phyloP scores from a whole-genome alignment of 2,113 vertebrate species.

The Poeciliopsis occidentalis region DNA sequence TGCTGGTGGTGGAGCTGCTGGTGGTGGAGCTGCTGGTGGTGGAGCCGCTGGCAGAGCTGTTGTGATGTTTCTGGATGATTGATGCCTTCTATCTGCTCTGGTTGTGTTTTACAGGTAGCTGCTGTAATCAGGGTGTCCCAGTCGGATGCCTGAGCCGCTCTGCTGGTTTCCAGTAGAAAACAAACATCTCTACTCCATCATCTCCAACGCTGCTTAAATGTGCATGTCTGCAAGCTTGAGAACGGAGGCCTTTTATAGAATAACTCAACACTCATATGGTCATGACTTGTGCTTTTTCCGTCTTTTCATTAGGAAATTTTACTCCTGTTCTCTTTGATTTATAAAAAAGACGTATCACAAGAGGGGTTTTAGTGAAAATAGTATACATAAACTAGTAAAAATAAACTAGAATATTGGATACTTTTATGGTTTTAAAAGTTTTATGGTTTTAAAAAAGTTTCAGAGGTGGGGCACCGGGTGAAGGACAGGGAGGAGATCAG shows the following conservation, averaged over 20 bases:
- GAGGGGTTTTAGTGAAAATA: conserved; percentile 12
- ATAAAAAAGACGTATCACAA: conserved; percentile 1
- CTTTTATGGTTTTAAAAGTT: no score
- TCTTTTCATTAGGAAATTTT: not conserved
- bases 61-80: conserved; percentile 33
- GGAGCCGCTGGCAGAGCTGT: no score
- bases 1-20: not conserved
- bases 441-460: no score
- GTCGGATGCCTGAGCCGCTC: conserved; percentile 53
- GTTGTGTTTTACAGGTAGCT: conserved; percentile 69
- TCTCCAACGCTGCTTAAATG: conserved; percentile 42
- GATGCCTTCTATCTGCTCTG: conserved; percentile 60
- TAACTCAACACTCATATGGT: conserved; percentile 31
- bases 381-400: not conserved
- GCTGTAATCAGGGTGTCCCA: conserved; percentile 49
- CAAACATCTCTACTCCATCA: conserved; percentile 53
- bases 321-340: conserved; percentile 4
- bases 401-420: no score
- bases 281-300: not conserved
- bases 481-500: no score
- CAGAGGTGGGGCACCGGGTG: no score
- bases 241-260: conserved; percentile 23
- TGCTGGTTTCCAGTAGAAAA: conserved; percentile 59
- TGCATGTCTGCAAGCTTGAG: conserved; percentile 10
- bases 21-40: no score